Evolutionary conservation across 1,140 invertebrate species (phyloP).

Genomic region (Camponotus pennsylvanicus): DNA sequence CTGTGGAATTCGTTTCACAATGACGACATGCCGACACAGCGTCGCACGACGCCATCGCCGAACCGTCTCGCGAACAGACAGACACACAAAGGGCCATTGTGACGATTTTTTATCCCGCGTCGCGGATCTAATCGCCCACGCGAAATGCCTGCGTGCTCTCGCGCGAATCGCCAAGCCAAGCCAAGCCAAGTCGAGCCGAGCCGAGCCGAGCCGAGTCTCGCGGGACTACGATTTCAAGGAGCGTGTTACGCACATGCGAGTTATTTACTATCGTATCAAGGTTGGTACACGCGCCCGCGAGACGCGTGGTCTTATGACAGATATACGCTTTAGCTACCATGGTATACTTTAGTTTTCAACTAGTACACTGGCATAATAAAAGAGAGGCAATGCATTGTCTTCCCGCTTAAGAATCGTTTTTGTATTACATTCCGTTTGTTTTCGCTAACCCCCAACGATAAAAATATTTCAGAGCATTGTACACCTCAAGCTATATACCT

Average conservation of each 20-base stretch:
- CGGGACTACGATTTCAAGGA: slow-evolving; percentile 49
- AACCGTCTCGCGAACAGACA: slow-evolving; percentile 60
- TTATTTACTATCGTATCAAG: slow-evolving; percentile 73
- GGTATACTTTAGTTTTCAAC: background rate
- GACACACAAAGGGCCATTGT: slow-evolving; percentile 83
- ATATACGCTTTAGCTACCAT: background rate
- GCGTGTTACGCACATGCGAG: slow-evolving; percentile 54
- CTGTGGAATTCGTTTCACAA: slow-evolving; percentile 78
- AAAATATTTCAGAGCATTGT: slow-evolving; percentile 27
- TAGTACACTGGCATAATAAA: background rate
- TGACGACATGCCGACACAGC: slow-evolving; percentile 45
- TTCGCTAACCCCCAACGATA: slow-evolving; percentile 6
- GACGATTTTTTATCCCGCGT: slow-evolving; percentile 76
- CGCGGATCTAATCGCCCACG: slow-evolving; percentile 83
- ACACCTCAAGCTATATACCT: slow-evolving; percentile 13
- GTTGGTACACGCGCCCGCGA: slow-evolving; percentile 54
- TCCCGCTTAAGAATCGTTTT: slow-evolving; percentile 24
- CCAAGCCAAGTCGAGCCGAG: background rate
- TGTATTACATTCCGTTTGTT: background rate
- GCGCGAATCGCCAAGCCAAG: slow-evolving; percentile 70
- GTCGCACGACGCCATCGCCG: slow-evolving; percentile 57
- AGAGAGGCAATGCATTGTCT: slow-evolving; percentile 27
- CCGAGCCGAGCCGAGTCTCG: background rate
- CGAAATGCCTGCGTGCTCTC: slow-evolving; percentile 76
- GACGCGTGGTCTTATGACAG: slow-evolving; percentile 17